Evolutionary conservation across 1,140 invertebrate species (phyloP), one percentile per base, ranked within the genome.

Genomic region (Eufriesea mexicana): DNA sequence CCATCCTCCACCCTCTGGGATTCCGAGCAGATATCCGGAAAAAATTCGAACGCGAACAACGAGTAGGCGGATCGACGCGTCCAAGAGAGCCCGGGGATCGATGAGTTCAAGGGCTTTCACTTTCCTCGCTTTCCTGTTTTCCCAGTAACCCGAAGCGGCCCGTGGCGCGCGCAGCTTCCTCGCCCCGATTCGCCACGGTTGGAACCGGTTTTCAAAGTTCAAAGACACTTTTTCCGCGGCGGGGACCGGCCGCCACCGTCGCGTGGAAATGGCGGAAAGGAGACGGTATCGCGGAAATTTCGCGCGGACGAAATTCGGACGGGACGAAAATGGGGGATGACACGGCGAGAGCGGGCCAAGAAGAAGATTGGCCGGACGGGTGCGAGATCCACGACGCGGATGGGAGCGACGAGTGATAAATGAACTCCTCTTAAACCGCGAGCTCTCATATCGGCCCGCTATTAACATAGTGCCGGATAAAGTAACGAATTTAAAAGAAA

Each of bases 401-500:
- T 70, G 76, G 72, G 75, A 84, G 79, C 73, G 83, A 25, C 71
- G 49, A 92, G 93, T 94, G 93, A 94, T 94, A 94, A 94, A 94
- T 94, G 94, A 93, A 93, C 90, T 93, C 86, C 91, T 91, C 90
- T 91, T 90, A 91, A 76, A 92, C 90, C 91, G 91, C 91, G 92
- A 93, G 92, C 90, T 92, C 92, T 93, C 92, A 92, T 93, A 93
- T 94, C 93, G 92, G 90, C 84, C 89, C 83, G 92, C 93, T 94
- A 94, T 94, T 94, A 94, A 94, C 93, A 94, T 93, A 94, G 91
- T 91, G 90, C 92, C 90, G 92, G 93, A 93, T 93, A 94, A 94
- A 94, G 91, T 94, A 93, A 94, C 94, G 93, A 94, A 94, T 94
- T 94, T 94, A 92, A 94, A 94, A 94, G 91, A 94, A 94, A 93